Percentiles rank a stretch among this genome's conserved stretches.
phyloP scores from a whole-genome alignment of 1,140 invertebrate genomes.

The Cryptotermes secundus region DNA sequence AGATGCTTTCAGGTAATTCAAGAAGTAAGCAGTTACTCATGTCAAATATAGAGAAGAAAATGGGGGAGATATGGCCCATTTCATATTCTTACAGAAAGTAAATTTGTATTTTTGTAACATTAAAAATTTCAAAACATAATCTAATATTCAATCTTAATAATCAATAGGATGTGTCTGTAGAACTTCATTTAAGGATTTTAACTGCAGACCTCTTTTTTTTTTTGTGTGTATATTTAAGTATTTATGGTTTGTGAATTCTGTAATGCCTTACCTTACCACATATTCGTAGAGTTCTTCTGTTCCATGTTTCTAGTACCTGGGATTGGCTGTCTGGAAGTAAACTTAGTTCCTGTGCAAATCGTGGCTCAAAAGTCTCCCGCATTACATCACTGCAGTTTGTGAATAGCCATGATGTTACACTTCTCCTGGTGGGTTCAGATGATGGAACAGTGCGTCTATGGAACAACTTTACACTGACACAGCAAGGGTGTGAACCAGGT shows the following conservation, averaged over 20 bases:
- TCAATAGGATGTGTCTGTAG: too few species aligned
- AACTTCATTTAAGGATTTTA: too few species aligned
- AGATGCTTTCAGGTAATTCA: slow-evolving; percentile 72
- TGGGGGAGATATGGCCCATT: too few species aligned
- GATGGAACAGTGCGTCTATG: slow-evolving; percentile 77
- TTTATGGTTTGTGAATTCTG: too few species aligned
- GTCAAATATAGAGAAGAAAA: too few species aligned
- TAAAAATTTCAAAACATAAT: too few species aligned
- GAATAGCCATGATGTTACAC: slow-evolving; percentile 80
- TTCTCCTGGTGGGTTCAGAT: slow-evolving; percentile 72
- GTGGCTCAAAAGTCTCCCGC: slow-evolving; percentile 51
- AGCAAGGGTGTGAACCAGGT: slow-evolving; percentile 55
- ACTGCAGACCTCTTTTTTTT: too few species aligned
- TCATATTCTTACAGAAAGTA: too few species aligned
- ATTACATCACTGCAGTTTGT: slow-evolving; percentile 83
- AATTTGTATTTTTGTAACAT: too few species aligned
- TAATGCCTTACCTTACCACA: not conserved
- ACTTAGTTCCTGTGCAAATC: slow-evolving; percentile 55
- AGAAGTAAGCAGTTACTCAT: too few species aligned
- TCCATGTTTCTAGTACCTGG: slow-evolving; percentile 57
- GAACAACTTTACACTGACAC: slow-evolving; percentile 50
- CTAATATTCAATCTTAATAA: too few species aligned
- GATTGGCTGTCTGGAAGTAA: slow-evolving; percentile 68
- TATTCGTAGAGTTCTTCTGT: not conserved
- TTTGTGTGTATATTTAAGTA: too few species aligned